phyloP scores from a whole-genome alignment of 2,113 vertebrate genomes.

The Chionis minor region DNA sequence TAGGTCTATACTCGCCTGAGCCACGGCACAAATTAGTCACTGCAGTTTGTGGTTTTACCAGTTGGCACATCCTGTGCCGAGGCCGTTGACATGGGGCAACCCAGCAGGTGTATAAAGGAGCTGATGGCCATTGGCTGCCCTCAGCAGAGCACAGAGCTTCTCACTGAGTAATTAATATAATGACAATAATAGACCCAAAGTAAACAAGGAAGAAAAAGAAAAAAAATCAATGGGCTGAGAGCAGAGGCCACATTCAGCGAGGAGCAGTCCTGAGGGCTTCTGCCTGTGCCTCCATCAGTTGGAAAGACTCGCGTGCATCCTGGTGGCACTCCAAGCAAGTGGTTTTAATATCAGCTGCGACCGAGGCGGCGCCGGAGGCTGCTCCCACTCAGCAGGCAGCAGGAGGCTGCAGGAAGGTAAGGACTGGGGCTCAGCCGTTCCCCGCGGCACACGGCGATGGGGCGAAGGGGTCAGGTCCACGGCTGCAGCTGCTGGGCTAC shows the following conservation, averaged over 20 bases:
- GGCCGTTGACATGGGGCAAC: not conserved
- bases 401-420: slow-evolving; percentile 40
- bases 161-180: slow-evolving; percentile 66
- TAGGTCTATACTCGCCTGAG: not conserved
- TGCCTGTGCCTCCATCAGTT: not conserved
- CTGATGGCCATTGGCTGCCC: slow-evolving; percentile 59
- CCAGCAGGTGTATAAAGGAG: slow-evolving; percentile 22
- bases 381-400: not conserved
- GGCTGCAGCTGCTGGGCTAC: not conserved
- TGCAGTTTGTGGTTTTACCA: slow-evolving; percentile 35
- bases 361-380: not conserved
- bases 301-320: not conserved
- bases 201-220: slow-evolving; percentile 64
- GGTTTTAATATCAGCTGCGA: not conserved
- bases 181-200: slow-evolving; percentile 68
- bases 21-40: slow-evolving; percentile 55
- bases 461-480: not conserved
- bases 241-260: slow-evolving; percentile 11
- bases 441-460: rapidly evolving
- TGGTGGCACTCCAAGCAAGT: not conserved
- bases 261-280: not conserved
- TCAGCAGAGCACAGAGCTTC: slow-evolving; percentile 22
- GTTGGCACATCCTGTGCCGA: not conserved
- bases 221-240: slow-evolving; percentile 61
- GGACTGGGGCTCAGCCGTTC: not conserved